Percentiles rank a stretch among this genome's conserved stretches.
Evolutionary conservation across 2,888 invertebrate genomes (phyloP).

Genomic region (Meiosimyza decipiens): DNA sequence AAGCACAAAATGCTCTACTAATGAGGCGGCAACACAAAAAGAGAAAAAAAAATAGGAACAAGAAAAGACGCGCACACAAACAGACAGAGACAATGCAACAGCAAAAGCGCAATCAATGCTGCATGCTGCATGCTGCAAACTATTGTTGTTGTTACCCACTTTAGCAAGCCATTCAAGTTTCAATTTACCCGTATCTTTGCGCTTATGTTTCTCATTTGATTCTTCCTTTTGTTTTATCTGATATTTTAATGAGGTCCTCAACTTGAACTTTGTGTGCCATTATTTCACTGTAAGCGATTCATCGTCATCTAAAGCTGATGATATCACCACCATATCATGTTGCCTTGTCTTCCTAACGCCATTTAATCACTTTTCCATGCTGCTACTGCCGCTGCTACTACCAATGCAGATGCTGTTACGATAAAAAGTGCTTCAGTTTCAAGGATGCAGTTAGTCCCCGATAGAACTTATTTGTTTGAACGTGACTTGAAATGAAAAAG

Average conservation of each 20-base stretch:
- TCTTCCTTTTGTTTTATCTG: not conserved
- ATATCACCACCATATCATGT: not conserved
- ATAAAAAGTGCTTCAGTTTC: slow-evolving; percentile 28
- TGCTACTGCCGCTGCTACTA: too few relatives aligned
- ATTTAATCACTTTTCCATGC: too few relatives aligned
- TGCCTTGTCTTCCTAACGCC: not conserved
- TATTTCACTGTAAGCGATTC: not conserved
- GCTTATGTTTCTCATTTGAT: not conserved
- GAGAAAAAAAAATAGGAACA: not conserved
- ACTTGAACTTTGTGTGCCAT: slow-evolving; percentile 3
- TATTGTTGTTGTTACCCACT: not conserved
- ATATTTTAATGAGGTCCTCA: slow-evolving; percentile 11
- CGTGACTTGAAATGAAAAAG: slow-evolving; percentile 9
- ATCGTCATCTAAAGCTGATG: not conserved
- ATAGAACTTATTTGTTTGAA: slow-evolving; percentile 2
- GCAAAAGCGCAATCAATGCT: not conserved
- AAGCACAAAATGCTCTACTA: not conserved
- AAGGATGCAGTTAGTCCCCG: slow-evolving; percentile 16
- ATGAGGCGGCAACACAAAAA: not conserved
- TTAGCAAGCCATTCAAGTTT: not conserved
- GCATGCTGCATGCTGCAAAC: not conserved
- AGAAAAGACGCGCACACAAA: too few relatives aligned
- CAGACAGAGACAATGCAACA: not conserved
- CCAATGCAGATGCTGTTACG: not conserved
- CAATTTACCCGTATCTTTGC: too few relatives aligned